Evolutionary conservation across 2,113 vertebrate species (phyloP).

Genomic region (Mugil cephalus): DNA sequence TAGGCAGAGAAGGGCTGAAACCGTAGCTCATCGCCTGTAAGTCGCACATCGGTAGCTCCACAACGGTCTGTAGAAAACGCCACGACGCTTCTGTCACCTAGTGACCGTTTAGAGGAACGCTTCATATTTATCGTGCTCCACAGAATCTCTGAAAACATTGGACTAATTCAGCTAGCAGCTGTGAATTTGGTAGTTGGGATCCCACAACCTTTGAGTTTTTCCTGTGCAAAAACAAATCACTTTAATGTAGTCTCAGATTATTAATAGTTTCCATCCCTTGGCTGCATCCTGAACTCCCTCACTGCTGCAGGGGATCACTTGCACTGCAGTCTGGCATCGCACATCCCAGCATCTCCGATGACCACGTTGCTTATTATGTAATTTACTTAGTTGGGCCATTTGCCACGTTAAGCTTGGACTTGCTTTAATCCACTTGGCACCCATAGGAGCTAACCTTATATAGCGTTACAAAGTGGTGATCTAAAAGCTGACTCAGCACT

Average conservation of each 20-base stretch:
- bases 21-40: constrained; percentile 95
- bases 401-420: constrained; percentile 46
- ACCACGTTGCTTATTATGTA: constrained; percentile 49
- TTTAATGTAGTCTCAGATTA: too few species aligned
- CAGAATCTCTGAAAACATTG: too few species aligned
- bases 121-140: background rate
- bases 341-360: constrained; percentile 21
- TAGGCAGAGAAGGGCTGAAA: constrained; percentile 93
- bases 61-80: constrained; percentile 75
- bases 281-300: background rate
- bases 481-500: constrained; percentile 18
- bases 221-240: too few species aligned
- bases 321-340: background rate
- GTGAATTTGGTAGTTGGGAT: too few species aligned
- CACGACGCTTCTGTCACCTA: constrained; percentile 32
- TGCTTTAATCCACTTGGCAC: constrained; percentile 61
- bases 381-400: constrained; percentile 43
- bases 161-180: too few species aligned
- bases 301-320: constrained; percentile 15
- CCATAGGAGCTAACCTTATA: constrained; percentile 7
- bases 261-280: background rate
- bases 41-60: constrained; percentile 88
- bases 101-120: background rate
- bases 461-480: background rate
- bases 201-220: too few species aligned